A percentile compares a stretch with the other conserved stretches of the same genome.
These are phyloP conservation scores for Drosophila leonis DNA, from an alignment of 2,888 invertebrate genomes.

Conservation along the genomic window DNA sequence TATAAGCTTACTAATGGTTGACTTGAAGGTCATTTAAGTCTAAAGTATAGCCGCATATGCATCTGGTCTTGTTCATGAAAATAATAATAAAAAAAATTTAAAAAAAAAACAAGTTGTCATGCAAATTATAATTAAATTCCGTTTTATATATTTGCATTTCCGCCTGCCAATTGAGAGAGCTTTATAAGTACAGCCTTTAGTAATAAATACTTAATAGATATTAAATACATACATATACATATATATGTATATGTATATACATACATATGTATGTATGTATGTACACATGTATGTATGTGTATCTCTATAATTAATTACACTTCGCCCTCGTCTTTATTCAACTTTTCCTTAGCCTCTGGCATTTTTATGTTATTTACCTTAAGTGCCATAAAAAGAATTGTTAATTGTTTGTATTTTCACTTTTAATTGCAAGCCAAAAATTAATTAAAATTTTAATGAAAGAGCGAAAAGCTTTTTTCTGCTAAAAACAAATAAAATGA, in stretches of 20 bases:
- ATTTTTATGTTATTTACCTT: neutral
- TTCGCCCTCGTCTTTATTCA: neutral
- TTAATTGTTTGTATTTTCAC: constrained; percentile 28
- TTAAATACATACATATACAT: neutral
- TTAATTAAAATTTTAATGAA: constrained; percentile 48
- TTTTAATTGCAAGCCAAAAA: constrained; percentile 55
- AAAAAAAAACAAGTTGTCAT: constrained; percentile 22
- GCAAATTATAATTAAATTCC: constrained; percentile 25
- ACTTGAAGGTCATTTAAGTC: constrained; percentile 17
- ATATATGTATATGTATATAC: neutral
- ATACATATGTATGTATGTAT: neutral
- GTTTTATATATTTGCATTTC: constrained; percentile 33
- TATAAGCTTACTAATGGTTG: constrained; percentile 2
- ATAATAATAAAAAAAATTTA: neutral
- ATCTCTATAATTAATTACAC: neutral
- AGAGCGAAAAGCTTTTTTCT: constrained; percentile 11
- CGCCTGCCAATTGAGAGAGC: constrained; percentile 8
- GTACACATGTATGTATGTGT: neutral
- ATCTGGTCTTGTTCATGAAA: constrained; percentile 11
- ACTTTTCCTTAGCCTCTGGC: neutral
- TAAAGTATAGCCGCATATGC: constrained; percentile 18
- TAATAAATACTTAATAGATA: neutral
- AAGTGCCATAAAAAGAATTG: constrained; percentile 13
- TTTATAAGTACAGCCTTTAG: neutral
- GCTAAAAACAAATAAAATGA: neutral